These are phyloP conservation scores for Phaethon lepturus DNA, from an alignment of 2,113 vertebrate genomes.

Conservation along the genomic window DNA sequence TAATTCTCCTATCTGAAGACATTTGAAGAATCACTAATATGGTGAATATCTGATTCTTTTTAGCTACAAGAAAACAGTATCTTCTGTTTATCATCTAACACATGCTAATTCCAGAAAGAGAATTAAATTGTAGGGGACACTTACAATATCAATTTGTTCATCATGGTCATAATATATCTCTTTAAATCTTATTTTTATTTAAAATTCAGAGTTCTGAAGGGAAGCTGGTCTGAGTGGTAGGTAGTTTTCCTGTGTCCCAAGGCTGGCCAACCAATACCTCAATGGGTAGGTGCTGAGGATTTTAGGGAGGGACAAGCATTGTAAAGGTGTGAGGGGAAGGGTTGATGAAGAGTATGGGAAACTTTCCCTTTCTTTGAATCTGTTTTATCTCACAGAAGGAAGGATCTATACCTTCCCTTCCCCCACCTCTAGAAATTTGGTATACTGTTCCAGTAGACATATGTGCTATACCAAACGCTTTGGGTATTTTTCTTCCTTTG, in stretches of 20 bases:
- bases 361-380: background rate
- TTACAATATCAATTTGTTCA: background rate
- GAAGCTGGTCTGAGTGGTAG: background rate
- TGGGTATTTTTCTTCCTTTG: background rate
- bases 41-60: background rate
- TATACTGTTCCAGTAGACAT: background rate
- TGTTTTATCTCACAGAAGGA: background rate
- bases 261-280: background rate
- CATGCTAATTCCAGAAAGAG: background rate
- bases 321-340: background rate
- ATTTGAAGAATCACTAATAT: slow-evolving; percentile 9
- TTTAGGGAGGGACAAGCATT: background rate
- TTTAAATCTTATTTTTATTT: background rate
- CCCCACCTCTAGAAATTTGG: background rate
- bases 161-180: background rate
- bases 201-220: background rate
- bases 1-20: slow-evolving; percentile 14
- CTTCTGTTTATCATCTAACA: background rate
- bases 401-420: background rate
- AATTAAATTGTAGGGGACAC: background rate
- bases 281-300: background rate
- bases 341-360: background rate
- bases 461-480: background rate
- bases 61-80: background rate
- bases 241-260: background rate